Base-by-base conservation (phyloP, 30 jellyfish, hydroid and myxozoan genomes). In the Cassiopea andromeda region DNA sequence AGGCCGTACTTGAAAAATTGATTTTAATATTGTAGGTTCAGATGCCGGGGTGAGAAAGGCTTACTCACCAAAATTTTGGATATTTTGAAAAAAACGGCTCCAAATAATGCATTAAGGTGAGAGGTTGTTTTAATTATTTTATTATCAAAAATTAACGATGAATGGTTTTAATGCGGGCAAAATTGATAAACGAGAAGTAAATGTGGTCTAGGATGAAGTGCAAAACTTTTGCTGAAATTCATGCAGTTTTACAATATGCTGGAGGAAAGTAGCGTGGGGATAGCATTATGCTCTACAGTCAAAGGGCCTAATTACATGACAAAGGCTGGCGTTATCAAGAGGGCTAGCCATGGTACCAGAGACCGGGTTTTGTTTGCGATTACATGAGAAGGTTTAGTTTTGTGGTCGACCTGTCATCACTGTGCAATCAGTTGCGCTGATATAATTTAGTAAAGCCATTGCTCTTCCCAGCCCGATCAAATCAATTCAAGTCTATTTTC, bases 31-130 rank as follows among this genome's bases (percentile, higher is more conserved):
- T 82, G 96, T 83, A 92, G 92, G 82, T 80, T 81, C 10, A 85
- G 98, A 69, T 96, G 99, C 54, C 79, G 95, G 14, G 99, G 99
- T 7, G 93, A 96, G 57, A 90, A 89, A 70, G 99, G 99, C 2
- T 84, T 96, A 76, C 91, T 96, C 76, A 69, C 98, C 2, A 96
- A 96, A 79, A 92, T 96, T 12, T 79, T 96, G 15, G 96, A 92
- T 48, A 89, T 89, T 17, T 75, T 96, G 80, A 96, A 92, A 80
- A 44, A 80, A 64, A 92, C 98, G 1, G 48, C 98, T 18, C 93
- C 99, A 14, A 96, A 96, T 77, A 96, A 96, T 77, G 95, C 97
- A 17, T 84, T 96, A 74, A 84, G 99, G 99, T 96, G 92, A 60
- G 75, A 27, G 38, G 38, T 27, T 27, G 38, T 27, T 27, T 27